phyloP scores from a whole-genome alignment of 2,888 invertebrate species.

The Microctonus aethiopoides region DNA sequence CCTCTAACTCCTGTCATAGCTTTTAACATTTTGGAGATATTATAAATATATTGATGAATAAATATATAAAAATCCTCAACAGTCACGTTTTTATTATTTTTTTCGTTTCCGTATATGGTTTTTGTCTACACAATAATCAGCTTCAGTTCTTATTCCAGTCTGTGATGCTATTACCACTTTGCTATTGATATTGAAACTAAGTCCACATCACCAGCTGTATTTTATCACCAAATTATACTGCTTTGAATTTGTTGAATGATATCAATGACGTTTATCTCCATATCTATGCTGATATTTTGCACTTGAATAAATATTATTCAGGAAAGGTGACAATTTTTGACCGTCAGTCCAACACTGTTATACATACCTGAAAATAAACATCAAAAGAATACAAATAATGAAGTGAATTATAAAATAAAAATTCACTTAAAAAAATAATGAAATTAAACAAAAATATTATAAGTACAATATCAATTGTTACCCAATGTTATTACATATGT shows the following conservation, averaged over 20 bases:
- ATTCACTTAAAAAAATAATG: too few relatives aligned
- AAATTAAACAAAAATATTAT: background rate
- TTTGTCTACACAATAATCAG: too few relatives aligned
- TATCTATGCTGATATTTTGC: slow-evolving; percentile 11
- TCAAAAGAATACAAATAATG: background rate
- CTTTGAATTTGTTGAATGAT: background rate
- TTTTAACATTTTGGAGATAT: slow-evolving; percentile 20
- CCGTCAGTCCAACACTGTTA: background rate
- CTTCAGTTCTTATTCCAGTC: too few relatives aligned
- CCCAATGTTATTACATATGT: background rate
- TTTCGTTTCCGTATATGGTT: too few relatives aligned
- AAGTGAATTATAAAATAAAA: background rate
- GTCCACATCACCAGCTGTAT: background rate
- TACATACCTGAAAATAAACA: background rate
- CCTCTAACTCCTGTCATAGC: slow-evolving; percentile 6
- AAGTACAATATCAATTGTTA: background rate
- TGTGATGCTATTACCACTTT: background rate
- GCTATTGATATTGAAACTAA: background rate
- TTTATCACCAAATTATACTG: background rate
- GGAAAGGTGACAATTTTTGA: background rate
- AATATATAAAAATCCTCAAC: too few relatives aligned
- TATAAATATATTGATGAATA: background rate
- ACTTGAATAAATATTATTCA: slow-evolving; percentile 2
- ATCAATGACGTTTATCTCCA: slow-evolving; percentile 12
- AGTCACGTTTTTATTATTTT: too few relatives aligned